Conservation (phyloP, 2,888 invertebrate species). For the Tenodera sinensis region DNA sequence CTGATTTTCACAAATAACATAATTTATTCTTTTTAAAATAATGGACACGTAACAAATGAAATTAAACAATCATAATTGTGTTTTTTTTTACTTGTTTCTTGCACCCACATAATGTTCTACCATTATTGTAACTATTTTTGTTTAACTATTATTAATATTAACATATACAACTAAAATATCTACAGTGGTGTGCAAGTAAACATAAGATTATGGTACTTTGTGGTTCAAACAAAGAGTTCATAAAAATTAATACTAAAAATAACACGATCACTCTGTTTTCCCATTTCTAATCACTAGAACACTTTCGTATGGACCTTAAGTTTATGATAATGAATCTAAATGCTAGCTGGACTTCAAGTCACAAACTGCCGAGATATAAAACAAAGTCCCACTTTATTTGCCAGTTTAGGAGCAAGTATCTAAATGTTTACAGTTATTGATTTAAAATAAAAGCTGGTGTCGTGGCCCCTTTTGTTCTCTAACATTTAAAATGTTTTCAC, state of each 20-base stretch:
- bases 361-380: neutral
- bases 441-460: neutral
- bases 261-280: neutral
- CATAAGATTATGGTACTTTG: neutral
- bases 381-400: neutral
- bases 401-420: neutral
- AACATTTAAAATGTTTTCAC: neutral
- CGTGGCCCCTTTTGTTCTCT: slow-evolving; percentile 8
- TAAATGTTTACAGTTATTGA: neutral
- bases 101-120: neutral
- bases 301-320: neutral
- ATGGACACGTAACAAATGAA: slow-evolving; percentile 3
- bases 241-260: slow-evolving; percentile 5
- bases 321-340: neutral
- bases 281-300: neutral
- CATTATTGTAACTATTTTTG: neutral
- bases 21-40: slow-evolving; percentile 14
- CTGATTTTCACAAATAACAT: neutral
- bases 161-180: neutral
- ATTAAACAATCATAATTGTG: neutral
- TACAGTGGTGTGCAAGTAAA: neutral
- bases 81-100: neutral
- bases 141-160: neutral
- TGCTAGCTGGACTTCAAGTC: neutral
- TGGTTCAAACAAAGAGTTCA: neutral